Evolutionary conservation across 2,113 vertebrate genomes (phyloP), one percentile per base, ranked within the genome.

Genomic region (Oophaga pumilio): DNA sequence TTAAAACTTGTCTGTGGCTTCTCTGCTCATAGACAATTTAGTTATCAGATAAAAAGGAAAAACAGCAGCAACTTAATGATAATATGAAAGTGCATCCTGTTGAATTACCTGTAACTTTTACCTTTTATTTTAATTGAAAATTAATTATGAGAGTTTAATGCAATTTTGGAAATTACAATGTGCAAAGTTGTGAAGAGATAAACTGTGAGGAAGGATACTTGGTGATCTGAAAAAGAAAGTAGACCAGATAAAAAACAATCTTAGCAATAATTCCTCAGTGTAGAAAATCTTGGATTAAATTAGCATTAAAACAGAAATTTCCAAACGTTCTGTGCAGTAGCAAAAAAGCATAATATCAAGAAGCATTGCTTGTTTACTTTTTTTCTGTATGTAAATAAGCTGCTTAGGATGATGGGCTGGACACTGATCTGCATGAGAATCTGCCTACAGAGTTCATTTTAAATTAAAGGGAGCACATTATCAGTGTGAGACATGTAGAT

Each of bases 1-100:
- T 95, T 94, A 94, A 84, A 91, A 92, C 90, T 93, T 91, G 90
- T 91, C 91, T 92, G 93, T 92, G 92, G 92, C 93, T 90, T 93
- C 93, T 92, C 92, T 90, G 92, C 87, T 68, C 15, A n/a, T 89
- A 92, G 91, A 93, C 91, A 82, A 90, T 57, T 85, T 92, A 93
- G 92, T 92, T 94, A 92, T 93, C 91, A 88, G 91, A n/a, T 90
- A 91, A 90, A 92, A 49, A 62, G 28, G 2, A 78, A 59, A 1
- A 60, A 76, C 76, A 68, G 56, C 85, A 87, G 59, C 52, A 77
- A 74, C 43, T 43, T 76, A 83, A 28, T 50, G 50, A 66, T 68
- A n/a, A 82, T 66, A 66, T 66, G 20, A 66, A 66, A 82, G n/a
- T 33, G 49, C 43, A 49, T 83, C 49, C 24, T 83, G 18, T 83